A percentile compares a stretch with the other conserved stretches of the same genome.
Conservation (phyloP, 2,888 invertebrate species). For the Panorpa germanica region DNA sequence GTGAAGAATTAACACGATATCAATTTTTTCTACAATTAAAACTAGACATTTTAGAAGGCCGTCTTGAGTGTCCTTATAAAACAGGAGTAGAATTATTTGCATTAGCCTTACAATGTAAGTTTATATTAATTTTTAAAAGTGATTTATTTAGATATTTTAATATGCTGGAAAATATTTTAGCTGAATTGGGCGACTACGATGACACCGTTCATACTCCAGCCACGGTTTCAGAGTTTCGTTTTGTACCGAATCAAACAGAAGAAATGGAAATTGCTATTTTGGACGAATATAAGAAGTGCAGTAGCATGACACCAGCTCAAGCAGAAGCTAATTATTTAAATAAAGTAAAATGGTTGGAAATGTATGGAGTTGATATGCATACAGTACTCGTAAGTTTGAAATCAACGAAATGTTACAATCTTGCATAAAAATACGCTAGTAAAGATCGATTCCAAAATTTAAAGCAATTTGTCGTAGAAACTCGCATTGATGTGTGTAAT, state of each 20-base stretch:
- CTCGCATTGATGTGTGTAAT: no score
- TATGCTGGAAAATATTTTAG: conserved; percentile 26
- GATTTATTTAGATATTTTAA: conserved; percentile 6
- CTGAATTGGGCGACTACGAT: conserved; percentile 96
- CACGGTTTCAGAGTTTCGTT: conserved; percentile 94
- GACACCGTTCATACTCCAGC: conserved; percentile 82
- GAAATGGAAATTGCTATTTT: conserved; percentile 89
- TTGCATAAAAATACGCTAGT: neutral
- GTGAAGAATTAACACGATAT: conserved; percentile 95
- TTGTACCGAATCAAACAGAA: conserved; percentile 90
- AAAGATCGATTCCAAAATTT: conserved; percentile 1
- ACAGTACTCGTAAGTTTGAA: conserved; percentile 55
- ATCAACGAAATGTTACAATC: neutral
- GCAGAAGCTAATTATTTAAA: conserved; percentile 90
- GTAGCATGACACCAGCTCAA: conserved; percentile 82
- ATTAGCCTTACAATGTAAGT: conserved; percentile 79
- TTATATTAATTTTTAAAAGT: conserved; percentile 7
- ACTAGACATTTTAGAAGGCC: conserved; percentile 82
- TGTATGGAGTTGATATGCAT: conserved; percentile 99
- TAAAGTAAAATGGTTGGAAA: conserved; percentile 93
- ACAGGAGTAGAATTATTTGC: conserved; percentile 82
- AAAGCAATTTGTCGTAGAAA: conserved; percentile 6
- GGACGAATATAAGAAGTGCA: conserved; percentile 75
- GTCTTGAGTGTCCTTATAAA: conserved; percentile 73
- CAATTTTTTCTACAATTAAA: conserved; percentile 97